Base-by-base conservation (phyloP, 2,888 invertebrate species). In the Cecidostiba fungosa region DNA sequence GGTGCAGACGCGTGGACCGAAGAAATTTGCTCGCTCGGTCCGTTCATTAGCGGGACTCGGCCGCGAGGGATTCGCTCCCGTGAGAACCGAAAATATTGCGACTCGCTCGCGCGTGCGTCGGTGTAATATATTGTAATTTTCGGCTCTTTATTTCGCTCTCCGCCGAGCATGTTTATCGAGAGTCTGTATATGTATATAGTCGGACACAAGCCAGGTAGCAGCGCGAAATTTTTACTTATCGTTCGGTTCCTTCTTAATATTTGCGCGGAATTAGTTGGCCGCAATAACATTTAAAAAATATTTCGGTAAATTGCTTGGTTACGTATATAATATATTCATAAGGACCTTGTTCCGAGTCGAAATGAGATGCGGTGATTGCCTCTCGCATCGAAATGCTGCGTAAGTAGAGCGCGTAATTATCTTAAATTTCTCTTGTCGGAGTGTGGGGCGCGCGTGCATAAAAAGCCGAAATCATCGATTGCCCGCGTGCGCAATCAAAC, bases 31-130 rank as follows among this genome's bases (percentile, higher is more conserved):
- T 69, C 4, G 54, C 29, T 29, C 74, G 50, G 69, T 36, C 74
- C 69, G 76, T 85, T 85, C 82, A 85, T 85, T 85, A 85, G 77
- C 82, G 36, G 26, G 39, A n/a, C 59, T n/a, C 36, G n/a, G n/a
- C 0, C 50, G n/a, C 43, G 54, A 73, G 80, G 80, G 79, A 79
- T 79, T 78, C 54, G 74, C 39, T 82, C 82, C 62, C 83, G 76
- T 76, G 85, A 83, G 82, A 86, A 80, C 78, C 70, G 62, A 86
- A 86, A 86, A 76, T 83, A 82, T 86, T 72, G n/a, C 79, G 76
- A 79, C 79, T 72, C 32, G n/a, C n/a, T n/a, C n/a, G n/a, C n/a
- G n/a, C n/a, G n/a, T 3, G 73, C 72, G 78, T 78, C 62, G 29
- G 54, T 16, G 54, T 32, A 62, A 47, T 77, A 74, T 80, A 80